Base-by-base conservation (phyloP, 2,888 invertebrate species). In the Scelioninae gen. 2 region DNA sequence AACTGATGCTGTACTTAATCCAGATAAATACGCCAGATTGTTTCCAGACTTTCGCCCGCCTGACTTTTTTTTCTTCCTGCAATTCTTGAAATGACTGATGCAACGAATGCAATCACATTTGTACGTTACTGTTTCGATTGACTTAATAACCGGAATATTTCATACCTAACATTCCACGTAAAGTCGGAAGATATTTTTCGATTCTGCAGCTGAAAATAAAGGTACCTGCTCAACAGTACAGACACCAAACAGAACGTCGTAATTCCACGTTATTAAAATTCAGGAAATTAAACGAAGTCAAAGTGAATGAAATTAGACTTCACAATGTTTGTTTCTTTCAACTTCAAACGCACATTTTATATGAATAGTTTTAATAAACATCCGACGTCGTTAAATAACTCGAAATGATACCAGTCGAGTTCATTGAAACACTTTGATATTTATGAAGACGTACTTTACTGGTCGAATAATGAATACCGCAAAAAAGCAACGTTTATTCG, bases 281-380 rank as follows among this genome's bases (percentile, higher is more conserved):
- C 13, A 63, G 33, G 11, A 63, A 41, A 52, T 52, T 37, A 50
- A 52, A 52, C 50, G 33, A 41, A 52, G 19, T 52, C 19, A 52
- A 52, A 45, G 64, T 11, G 37, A 45, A 64, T 22, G 22, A 64
- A 52, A 63, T 63, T 63, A 52, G 15, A 43, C 11, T 52, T 43
- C 13, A 33, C 22, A 52, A 63, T 35, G 31, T 45, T 53, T 35
- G 39, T 39, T 37, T 53, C 53, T 41, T 64, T 31, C 11, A 25
- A 37, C 35, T 25, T 53, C 53, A 53, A 64, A 64, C 45, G 53
- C 28, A 64, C n/a, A 55, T 37, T 64, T 53, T 52, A 52, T 43
- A 53, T 16, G 52, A 45, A 52, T 43, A 43, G 45, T 35, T 53
- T 64, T 53, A 43, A 53, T 46, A 55, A 64, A 64, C 45, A 46